Conservation (phyloP, 2,888 invertebrate species). For the Brachyptera putata region DNA sequence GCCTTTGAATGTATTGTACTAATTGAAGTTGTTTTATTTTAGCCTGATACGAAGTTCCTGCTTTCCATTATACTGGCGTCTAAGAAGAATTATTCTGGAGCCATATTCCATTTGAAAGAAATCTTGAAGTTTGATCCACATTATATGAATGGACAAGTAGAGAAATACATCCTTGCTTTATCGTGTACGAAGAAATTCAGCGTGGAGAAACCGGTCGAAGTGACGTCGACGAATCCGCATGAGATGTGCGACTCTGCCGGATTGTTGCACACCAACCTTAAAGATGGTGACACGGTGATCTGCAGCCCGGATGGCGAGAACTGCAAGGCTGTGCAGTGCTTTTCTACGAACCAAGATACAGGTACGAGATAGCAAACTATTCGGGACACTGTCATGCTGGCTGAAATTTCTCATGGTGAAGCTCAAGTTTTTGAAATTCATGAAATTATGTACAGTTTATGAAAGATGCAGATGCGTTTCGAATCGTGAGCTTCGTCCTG, state of each 20-base stretch:
- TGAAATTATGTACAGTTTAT: too few relatives aligned
- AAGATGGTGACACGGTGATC: conserved; percentile 28
- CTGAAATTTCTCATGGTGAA: too few relatives aligned
- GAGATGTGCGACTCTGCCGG: conserved; percentile 25
- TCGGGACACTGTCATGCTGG: too few relatives aligned
- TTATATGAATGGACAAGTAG: conserved; percentile 48
- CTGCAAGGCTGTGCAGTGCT: conserved; percentile 31
- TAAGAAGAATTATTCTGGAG: conserved; percentile 58
- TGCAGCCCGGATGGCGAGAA: conserved; percentile 30
- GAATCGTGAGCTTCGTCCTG: too few relatives aligned
- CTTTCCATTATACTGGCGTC: conserved; percentile 60
- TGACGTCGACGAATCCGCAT: conserved; percentile 10
- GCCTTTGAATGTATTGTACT: too few relatives aligned
- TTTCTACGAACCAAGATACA: conserved; percentile 30
- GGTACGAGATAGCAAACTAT: conserved; percentile 11
- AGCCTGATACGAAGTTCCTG: conserved; percentile 69
- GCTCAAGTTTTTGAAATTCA: too few relatives aligned
- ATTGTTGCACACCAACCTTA: conserved; percentile 18
- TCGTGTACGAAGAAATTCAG: conserved; percentile 25
- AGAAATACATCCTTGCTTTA: conserved; percentile 44
- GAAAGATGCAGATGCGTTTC: too few relatives aligned
- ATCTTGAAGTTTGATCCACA: conserved; percentile 52
- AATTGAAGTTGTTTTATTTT: too few relatives aligned
- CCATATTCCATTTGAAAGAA: conserved; percentile 59
- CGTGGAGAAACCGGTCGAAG: conserved; percentile 16